A percentile compares a stretch with the other conserved stretches of the same genome.
phyloP scores from a whole-genome alignment of 2,888 invertebrate species.

The Nymphalis urticae region DNA sequence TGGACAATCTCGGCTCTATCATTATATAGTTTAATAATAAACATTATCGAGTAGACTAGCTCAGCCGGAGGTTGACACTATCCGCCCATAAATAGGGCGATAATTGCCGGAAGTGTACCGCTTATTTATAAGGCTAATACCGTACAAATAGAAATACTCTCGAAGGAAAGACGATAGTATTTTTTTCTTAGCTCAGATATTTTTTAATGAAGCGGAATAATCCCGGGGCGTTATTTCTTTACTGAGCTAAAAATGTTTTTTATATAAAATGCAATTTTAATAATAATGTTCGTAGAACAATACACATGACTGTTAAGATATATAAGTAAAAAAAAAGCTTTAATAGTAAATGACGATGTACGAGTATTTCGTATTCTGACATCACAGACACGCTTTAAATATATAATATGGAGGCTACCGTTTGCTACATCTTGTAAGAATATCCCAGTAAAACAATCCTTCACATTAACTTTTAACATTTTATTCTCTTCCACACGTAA shows the following conservation, averaged over 20 bases:
- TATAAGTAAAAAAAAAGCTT: too few relatives aligned
- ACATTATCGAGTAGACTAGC: constrained; percentile 32
- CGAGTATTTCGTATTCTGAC: too few relatives aligned
- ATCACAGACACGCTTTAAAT: too few relatives aligned
- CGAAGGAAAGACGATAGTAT: constrained; percentile 24
- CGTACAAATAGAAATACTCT: constrained; percentile 33
- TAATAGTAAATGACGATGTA: too few relatives aligned
- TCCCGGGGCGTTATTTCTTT: constrained; percentile 14
- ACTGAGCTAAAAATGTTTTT: constrained; percentile 8
- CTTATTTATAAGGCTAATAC: constrained; percentile 58
- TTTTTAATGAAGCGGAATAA: constrained; percentile 30
- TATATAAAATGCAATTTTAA: background rate
- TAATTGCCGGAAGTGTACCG: constrained; percentile 67
- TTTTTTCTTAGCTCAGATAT: constrained; percentile 24
- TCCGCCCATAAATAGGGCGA: constrained; percentile 63
- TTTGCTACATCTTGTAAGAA: too few relatives aligned
- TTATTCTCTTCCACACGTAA: too few relatives aligned
- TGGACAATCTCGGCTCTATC: constrained; percentile 1
- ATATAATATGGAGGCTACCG: too few relatives aligned
- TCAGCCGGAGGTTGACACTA: constrained; percentile 59
- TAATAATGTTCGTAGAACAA: background rate
- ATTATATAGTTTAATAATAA: constrained; percentile 28
- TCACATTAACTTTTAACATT: too few relatives aligned
- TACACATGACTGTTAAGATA: background rate
- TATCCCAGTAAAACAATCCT: too few relatives aligned